phyloP scores from a whole-genome alignment of 1,140 invertebrate genomes.

The Lerema accius region DNA sequence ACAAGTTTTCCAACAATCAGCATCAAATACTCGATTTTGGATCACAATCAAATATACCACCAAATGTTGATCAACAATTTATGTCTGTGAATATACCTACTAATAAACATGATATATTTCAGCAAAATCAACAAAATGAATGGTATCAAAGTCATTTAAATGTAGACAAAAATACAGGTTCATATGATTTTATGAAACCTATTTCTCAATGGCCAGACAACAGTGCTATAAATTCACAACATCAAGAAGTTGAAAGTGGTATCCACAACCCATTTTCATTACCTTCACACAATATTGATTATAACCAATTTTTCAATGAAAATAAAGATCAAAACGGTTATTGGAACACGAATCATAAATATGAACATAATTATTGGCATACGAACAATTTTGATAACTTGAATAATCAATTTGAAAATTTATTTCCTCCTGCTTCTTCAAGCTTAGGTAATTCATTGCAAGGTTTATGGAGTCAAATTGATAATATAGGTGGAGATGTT shows the following conservation, averaged over 20 bases:
- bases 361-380: slow-evolving; percentile 14
- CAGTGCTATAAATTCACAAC: background rate
- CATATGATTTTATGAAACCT: slow-evolving; percentile 13
- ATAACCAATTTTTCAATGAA: slow-evolving; percentile 3
- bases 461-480: slow-evolving; percentile 26
- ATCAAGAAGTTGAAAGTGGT: background rate
- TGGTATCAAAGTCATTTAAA: slow-evolving; percentile 2
- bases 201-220: background rate
- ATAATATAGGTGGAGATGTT: slow-evolving; percentile 20
- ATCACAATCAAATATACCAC: background rate
- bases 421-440: background rate
- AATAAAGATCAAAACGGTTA: slow-evolving; percentile 8
- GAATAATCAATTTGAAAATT: slow-evolving; percentile 10
- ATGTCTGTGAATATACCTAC: background rate
- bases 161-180: slow-evolving; percentile 9
- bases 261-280: slow-evolving; percentile 2
- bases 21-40: slow-evolving; percentile 11
- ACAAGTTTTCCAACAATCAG: slow-evolving; percentile 3
- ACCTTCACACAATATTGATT: background rate
- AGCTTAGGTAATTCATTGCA: slow-evolving; percentile 2
- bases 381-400: slow-evolving; percentile 13
- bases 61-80: slow-evolving; percentile 4
- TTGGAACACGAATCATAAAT: slow-evolving; percentile 4
- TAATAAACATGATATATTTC: background rate
- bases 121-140: background rate